Evolutionary conservation across 2,113 vertebrate genomes (phyloP).

Genomic region (Chlamydotis undulata): DNA sequence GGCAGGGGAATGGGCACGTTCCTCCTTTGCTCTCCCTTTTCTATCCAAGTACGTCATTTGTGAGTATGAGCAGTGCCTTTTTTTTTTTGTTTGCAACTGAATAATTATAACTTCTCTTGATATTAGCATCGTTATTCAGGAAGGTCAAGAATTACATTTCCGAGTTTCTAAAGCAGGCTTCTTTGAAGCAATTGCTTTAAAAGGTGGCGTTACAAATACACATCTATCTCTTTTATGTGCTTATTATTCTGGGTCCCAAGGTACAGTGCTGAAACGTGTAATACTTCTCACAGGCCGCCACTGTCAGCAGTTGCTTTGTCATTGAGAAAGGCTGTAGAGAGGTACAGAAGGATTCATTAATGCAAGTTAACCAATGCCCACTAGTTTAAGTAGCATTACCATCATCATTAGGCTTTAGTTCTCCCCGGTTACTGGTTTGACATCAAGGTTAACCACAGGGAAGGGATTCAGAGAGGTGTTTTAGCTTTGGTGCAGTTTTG

Average conservation of each 20-base stretch:
- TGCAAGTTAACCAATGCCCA: background rate
- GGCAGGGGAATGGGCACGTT: background rate
- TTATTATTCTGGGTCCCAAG: constrained; percentile 49
- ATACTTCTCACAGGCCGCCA: background rate
- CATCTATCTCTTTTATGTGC: constrained; percentile 64
- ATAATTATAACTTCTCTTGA: constrained; percentile 14
- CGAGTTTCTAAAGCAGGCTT: background rate
- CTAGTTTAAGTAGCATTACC: background rate
- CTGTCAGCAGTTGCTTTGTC: constrained; percentile 48
- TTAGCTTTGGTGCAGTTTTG: background rate
- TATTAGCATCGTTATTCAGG: constrained; percentile 41
- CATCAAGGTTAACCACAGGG: background rate
- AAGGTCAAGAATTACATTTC: constrained; percentile 51
- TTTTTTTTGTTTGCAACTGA: background rate
- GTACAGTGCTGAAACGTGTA: background rate
- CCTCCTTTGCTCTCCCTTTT: background rate
- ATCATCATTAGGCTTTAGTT: background rate
- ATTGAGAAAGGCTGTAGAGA: background rate
- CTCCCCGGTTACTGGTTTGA: background rate
- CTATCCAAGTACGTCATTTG: background rate
- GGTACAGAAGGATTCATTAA: background rate
- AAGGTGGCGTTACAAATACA: constrained; percentile 32
- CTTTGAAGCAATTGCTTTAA: constrained; percentile 49
- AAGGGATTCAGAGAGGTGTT: background rate
- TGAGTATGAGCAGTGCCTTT: background rate